Evolutionary conservation across 1,140 invertebrate species (phyloP).

Genomic region (silkworm (Bombyx mori)): DNA sequence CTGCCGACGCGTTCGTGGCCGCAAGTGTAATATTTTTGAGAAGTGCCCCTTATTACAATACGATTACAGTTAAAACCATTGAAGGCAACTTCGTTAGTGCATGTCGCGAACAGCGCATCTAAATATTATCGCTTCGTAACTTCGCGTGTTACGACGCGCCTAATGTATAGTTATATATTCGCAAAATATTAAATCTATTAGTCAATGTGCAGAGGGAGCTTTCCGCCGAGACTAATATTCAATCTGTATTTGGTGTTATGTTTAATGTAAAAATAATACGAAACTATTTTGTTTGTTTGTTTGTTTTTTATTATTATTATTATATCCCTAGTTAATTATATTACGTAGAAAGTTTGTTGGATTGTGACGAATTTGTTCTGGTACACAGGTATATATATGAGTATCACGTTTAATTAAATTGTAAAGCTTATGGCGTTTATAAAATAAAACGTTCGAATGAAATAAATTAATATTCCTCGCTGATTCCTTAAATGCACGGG

Average conservation of each 20-base stretch:
- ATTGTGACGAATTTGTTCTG: slow-evolving; percentile 33
- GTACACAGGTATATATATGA: slow-evolving; percentile 25
- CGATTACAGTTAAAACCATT: slow-evolving; percentile 22
- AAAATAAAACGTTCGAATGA: slow-evolving; percentile 7
- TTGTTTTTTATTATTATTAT: background rate
- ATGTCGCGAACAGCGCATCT: slow-evolving; percentile 16
- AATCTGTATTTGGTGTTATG: background rate
- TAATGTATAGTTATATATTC: slow-evolving; percentile 55
- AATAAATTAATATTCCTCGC: slow-evolving; percentile 16
- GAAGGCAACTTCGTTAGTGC: slow-evolving; percentile 44
- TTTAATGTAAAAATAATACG: slow-evolving; percentile 1
- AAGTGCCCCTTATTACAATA: slow-evolving; percentile 2
- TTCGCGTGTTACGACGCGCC: slow-evolving; percentile 35
- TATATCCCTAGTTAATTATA: background rate
- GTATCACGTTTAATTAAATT: slow-evolving; percentile 30
- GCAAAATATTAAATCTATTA: slow-evolving; percentile 54
- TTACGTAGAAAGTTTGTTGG: slow-evolving; percentile 1
- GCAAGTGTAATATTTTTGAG: slow-evolving; percentile 16
- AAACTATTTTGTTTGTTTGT: background rate
- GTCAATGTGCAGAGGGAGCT: background rate
- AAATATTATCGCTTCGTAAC: slow-evolving; percentile 31
- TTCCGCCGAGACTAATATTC: background rate
- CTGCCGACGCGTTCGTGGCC: background rate
- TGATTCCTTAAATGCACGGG: slow-evolving; percentile 54
- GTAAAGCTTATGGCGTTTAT: slow-evolving; percentile 49